These are phyloP conservation scores for Ophioninae sp. DNA, from an alignment of 2,888 invertebrate species.

Conservation along the genomic window DNA sequence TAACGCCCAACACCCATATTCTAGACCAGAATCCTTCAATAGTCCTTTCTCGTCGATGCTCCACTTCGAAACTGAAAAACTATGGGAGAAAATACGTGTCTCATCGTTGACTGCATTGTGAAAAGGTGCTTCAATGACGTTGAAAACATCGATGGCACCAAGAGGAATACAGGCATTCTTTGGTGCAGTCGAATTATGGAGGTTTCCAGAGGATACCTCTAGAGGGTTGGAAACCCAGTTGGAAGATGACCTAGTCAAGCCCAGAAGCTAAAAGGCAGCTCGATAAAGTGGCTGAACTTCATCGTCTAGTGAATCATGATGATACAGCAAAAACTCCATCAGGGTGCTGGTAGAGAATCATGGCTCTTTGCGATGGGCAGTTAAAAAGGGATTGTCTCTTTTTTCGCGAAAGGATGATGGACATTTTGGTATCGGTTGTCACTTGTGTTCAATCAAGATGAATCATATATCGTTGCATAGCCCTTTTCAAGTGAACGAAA, in stretches of 20 bases:
- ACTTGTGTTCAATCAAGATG: too few relatives aligned
- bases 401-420: too few relatives aligned
- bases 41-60: constrained; percentile 10
- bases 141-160: too few relatives aligned
- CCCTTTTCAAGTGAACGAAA: too few relatives aligned
- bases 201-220: neutral
- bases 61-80: neutral
- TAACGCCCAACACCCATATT: constrained; percentile 39
- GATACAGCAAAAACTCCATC: neutral
- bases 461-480: too few relatives aligned
- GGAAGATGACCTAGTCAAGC: neutral
- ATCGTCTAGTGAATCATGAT: neutral
- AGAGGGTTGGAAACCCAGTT: neutral
- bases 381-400: neutral
- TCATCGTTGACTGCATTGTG: too few relatives aligned
- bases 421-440: too few relatives aligned
- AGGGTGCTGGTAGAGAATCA: neutral
- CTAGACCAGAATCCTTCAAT: constrained; percentile 10
- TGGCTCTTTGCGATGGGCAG: neutral
- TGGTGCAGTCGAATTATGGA: neutral
- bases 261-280: neutral
- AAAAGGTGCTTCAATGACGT: too few relatives aligned
- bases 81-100: neutral
- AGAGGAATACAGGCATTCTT: neutral
- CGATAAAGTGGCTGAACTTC: neutral